Conservation (phyloP, 2,797 vertebrate genomes). For the Gouania willdenowi region DNA sequence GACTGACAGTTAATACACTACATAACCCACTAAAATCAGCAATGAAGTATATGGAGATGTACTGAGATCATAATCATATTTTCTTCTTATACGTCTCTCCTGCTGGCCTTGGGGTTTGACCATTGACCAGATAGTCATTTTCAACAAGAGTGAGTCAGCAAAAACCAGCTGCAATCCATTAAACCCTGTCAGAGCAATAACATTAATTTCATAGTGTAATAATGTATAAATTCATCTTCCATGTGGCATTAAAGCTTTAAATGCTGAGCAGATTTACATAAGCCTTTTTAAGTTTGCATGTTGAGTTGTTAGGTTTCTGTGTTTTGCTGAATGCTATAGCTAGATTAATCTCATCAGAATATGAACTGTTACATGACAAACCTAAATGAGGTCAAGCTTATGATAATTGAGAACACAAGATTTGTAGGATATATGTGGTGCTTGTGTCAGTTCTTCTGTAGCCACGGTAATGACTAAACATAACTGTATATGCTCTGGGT, state of each 20-base stretch:
- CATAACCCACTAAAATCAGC: too few species aligned
- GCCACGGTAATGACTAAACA: constrained; percentile 1
- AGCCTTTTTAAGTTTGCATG: constrained; percentile 39
- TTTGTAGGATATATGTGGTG: constrained; percentile 1
- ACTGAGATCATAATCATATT: too few species aligned
- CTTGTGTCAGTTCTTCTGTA: not conserved
- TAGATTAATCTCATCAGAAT: constrained; percentile 36
- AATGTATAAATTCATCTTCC: constrained; percentile 19
- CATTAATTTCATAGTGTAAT: constrained; percentile 44
- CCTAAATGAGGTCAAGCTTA: constrained; percentile 4
- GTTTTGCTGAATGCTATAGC: constrained; percentile 17
- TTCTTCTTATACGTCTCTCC: not conserved
- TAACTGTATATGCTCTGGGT: not conserved
- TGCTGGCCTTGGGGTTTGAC: not conserved
- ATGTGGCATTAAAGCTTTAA: constrained; percentile 14
- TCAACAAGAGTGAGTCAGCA: not conserved
- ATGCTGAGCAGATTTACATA: constrained; percentile 41
- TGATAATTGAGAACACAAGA: not conserved
- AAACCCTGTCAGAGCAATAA: constrained; percentile 4
- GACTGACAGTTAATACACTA: too few species aligned
- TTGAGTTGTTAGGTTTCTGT: constrained; percentile 29
- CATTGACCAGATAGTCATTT: not conserved
- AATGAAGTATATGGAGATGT: too few species aligned
- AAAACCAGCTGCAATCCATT: not conserved
- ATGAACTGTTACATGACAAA: constrained; percentile 8